phyloP scores from a whole-genome alignment of 2,888 invertebrate species.

The Callimorpha dominula region DNA sequence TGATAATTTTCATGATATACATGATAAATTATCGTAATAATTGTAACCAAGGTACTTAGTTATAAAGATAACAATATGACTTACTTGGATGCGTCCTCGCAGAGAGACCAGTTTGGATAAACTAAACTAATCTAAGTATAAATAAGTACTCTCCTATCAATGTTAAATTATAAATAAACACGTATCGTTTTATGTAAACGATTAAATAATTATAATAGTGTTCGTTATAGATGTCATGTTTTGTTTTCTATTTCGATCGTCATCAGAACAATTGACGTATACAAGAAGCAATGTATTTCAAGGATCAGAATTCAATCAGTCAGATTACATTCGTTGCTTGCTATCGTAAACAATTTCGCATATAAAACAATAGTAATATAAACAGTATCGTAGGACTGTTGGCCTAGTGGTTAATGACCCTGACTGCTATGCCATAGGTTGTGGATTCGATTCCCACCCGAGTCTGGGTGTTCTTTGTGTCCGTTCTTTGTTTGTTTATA shows the following conservation, averaged over 20 bases:
- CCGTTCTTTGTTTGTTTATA: too few species aligned
- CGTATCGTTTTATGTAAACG: not conserved
- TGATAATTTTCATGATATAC: too few species aligned
- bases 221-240: not conserved
- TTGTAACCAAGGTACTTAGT: too few species aligned
- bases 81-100: not conserved
- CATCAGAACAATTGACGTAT: not conserved
- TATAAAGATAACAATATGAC: not conserved
- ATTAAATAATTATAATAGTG: not conserved
- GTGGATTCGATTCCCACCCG: too few species aligned
- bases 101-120: not conserved
- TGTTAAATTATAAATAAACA: not conserved
- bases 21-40: too few species aligned
- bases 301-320: not conserved
- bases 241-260: not conserved
- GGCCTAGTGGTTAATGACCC: too few species aligned
- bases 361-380: too few species aligned
- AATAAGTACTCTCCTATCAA: not conserved
- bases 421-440: too few species aligned
- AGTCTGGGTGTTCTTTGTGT: too few species aligned
- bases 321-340: not conserved
- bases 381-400: too few species aligned
- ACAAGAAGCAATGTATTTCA: not conserved
- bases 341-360: too few species aligned
- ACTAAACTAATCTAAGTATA: not conserved